These are phyloP conservation scores for Trichechus manatus DNA, from an alignment of 2,113 vertebrate species.

Conservation along the genomic window DNA sequence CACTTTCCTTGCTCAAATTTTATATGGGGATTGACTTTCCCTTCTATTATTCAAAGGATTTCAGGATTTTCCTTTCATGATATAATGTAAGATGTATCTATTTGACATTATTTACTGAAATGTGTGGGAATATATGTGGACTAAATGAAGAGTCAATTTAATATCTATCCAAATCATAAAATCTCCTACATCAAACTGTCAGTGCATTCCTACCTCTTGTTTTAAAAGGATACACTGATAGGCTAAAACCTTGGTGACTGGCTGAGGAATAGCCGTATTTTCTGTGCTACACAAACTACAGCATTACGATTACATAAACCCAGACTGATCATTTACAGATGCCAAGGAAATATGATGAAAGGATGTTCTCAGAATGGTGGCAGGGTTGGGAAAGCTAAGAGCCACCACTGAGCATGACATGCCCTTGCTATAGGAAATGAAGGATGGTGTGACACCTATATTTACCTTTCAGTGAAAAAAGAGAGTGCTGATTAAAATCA, in stretches of 20 bases:
- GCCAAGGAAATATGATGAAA: constrained; percentile 49
- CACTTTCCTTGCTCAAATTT: not conserved
- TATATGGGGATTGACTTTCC: not conserved
- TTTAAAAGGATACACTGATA: constrained; percentile 14
- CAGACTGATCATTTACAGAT: constrained; percentile 70
- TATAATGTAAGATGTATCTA: not conserved
- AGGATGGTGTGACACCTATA: not conserved
- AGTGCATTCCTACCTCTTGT: not conserved
- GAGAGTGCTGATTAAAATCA: not conserved
- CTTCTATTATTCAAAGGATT: not conserved
- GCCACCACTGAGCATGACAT: not conserved
- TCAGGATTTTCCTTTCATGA: not conserved
- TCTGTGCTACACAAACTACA: not conserved
- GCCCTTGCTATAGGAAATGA: not conserved
- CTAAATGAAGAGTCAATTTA: not conserved
- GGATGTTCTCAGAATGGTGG: constrained; percentile 22
- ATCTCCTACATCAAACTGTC: not conserved
- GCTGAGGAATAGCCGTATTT: not conserved
- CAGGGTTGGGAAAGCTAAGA: not conserved
- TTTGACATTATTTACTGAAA: not conserved
- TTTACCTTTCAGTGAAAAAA: constrained; percentile 24
- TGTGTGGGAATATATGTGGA: not conserved
- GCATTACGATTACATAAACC: constrained; percentile 63
- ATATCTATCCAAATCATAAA: not conserved
- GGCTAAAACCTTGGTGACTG: not conserved